Conservation (phyloP, 2,888 invertebrate species). For the Rhynchonema sp. region DNA sequence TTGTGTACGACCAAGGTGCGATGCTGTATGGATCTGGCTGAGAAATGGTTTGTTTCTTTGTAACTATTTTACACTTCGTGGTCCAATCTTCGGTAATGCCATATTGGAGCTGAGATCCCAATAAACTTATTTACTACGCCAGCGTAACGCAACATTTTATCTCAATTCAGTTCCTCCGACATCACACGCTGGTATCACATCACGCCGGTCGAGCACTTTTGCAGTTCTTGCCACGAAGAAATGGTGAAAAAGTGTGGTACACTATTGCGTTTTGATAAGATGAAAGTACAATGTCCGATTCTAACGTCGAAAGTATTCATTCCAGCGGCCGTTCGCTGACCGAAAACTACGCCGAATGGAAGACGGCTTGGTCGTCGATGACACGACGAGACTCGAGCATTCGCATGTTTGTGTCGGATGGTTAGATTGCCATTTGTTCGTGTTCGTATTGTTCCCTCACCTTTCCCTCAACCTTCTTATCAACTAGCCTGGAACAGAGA, state of each 20-base stretch:
- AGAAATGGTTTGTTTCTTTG: neutral
- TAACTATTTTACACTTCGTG: neutral
- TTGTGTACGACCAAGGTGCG: neutral
- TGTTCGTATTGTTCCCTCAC: neutral
- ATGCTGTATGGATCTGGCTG: neutral
- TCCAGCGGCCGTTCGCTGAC: neutral
- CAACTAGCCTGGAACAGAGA: too few relatives aligned
- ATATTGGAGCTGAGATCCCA: neutral
- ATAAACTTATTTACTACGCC: neutral
- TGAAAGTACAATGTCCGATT: too few relatives aligned
- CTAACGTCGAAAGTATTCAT: neutral
- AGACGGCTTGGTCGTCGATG: neutral
- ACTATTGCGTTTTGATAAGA: too few relatives aligned
- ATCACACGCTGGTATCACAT: constrained; percentile 29
- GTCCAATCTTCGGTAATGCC: neutral
- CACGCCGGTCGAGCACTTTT: constrained; percentile 32
- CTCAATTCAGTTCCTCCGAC: neutral
- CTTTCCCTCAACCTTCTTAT: too few relatives aligned
- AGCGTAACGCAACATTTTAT: neutral
- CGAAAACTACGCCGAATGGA: constrained; percentile 2
- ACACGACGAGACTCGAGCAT: constrained; percentile 3
- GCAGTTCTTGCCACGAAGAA: constrained; percentile 32
- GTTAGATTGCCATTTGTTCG: neutral
- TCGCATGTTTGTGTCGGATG: constrained; percentile 7
- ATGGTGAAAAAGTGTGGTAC: constrained; percentile 24